These are phyloP conservation scores for Uropetala carovei DNA, from an alignment of 2,888 invertebrate genomes.

Conservation along the genomic window DNA sequence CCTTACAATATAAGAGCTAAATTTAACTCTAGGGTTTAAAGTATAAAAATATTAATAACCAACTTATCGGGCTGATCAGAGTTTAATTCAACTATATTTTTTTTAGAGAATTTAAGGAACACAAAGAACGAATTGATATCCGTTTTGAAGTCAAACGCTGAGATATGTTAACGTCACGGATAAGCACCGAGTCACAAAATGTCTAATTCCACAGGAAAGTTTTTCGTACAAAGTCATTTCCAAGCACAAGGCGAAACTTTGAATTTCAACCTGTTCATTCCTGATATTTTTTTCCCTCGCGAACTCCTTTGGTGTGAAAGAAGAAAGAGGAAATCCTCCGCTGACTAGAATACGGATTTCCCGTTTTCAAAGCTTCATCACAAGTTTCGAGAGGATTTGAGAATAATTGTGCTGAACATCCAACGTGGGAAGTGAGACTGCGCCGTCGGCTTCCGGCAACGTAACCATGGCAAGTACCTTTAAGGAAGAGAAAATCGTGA, in stretches of 20 bases:
- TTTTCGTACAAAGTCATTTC: too few species aligned
- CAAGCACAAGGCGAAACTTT: too few species aligned
- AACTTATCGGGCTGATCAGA: too few species aligned
- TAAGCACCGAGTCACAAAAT: too few species aligned
- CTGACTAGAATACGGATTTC: too few species aligned
- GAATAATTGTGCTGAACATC: slow-evolving; percentile 76
- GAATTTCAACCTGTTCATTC: too few species aligned
- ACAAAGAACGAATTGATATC: not conserved
- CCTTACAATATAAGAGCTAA: too few species aligned
- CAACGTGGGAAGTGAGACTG: slow-evolving; percentile 74
- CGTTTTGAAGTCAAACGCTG: not conserved
- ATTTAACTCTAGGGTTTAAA: not conserved
- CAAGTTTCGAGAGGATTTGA: slow-evolving; percentile 76
- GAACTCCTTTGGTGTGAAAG: too few species aligned
- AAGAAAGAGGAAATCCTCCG: too few species aligned
- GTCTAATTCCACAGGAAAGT: too few species aligned
- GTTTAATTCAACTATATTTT: not conserved
- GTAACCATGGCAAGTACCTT: slow-evolving; percentile 71
- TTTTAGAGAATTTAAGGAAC: not conserved
- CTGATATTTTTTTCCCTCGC: too few species aligned
- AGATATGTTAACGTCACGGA: too few species aligned
- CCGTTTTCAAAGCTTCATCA: slow-evolving; percentile 73
- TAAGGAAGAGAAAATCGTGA: slow-evolving; percentile 43
- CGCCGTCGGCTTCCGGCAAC: slow-evolving; percentile 73
- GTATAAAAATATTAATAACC: not conserved